Base-by-base conservation (phyloP, 2,888 invertebrate species). In the Tineola bisselliella region DNA sequence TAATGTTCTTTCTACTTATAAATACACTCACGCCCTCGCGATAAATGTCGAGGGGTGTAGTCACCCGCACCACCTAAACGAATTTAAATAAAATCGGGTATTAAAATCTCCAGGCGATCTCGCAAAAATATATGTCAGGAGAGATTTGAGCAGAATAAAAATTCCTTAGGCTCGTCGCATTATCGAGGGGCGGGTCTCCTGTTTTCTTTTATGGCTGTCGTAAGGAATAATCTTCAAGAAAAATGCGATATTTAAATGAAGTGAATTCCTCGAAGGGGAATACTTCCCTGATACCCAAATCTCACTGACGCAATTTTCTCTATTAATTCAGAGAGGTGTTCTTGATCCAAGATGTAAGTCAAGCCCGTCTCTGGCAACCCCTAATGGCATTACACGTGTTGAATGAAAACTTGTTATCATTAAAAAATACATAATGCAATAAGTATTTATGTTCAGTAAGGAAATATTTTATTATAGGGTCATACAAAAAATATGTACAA, bases 231-330 rank as follows among this genome's bases (percentile, higher is more conserved):
- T 87, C 87, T 87, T 84, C 78, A 78, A 81, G 84, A 87, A 87
- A 87, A 87, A 87, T 86, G 86, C 81, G 81, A 87, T 87, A 86
- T 86, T 87, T 84, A 87, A 87, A 87, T 87, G 84, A 87, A 83
- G 82, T 73, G 74, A 84, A 87, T 87, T 87, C 86, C 76, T 73
- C 68, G 68, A 73, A 76, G 76, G 79, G 77, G 77, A 30, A 44
- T 8, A 77, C 78, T 80, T 76, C 69, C 75, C 77, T 76, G 76
- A 78, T 77, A 77, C 72, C 73, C 71, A 77, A 77, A 77, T 72
- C 75, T 77, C 77, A 77, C 75, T 74, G 76, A 76, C 76, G 77
- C 75, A 77, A 79, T 81, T 79, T 74, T 69, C 69, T 78, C 77
- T 79, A 79, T 81, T 81, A 81, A 79, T 77, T 77, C 73, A 70